Evolutionary conservation across 64 coral and sea anemone genomes (phyloP), one percentile per base, ranked within the genome.

Genomic region (Pocillopora damicornis): DNA sequence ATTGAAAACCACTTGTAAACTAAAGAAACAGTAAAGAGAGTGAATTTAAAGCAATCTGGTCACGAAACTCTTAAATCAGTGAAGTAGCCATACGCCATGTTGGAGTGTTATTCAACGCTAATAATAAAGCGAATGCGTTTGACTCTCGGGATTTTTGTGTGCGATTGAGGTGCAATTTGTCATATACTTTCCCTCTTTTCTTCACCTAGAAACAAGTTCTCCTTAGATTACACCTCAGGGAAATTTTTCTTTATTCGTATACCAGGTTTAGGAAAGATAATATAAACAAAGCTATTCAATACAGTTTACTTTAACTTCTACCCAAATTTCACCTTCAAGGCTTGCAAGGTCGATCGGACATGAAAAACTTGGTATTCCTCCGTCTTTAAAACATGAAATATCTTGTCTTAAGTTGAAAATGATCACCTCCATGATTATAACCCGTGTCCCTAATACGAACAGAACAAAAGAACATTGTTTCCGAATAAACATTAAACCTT

Each of bases 381-480:
- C 23, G 30, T 34, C 26, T 16, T 81, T 26, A 65, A 68, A 68
- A 67, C 80, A 23, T 4, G 63, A 83, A 83, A 42, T 83, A 67
- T 67, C 80, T 37, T 83, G 80, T 22, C 13, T 10, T 38, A 85
- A 72, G 35, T 85, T 69, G 62, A 25, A 71, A 14, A 25, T 58
- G 58, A 26, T 38, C 63, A 72, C 37, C 37, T 13, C 35, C 61
- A 11, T 84, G 65, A 76, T 83, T 90, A 83, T 63, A 45, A 51
- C 59, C 35, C 59, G 45, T 90, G 73, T 83, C 76, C 67, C 76
- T 79, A 76, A 75, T 64, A 90, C 59, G 30, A 76, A 51, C 58
- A 23, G 58, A 61, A 89, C 90, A 92, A 90, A 89, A 58, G 63
- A 2, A 60, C 66, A 89, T 92, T 89, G 76, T 95, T 64, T 58